phyloP scores from a whole-genome alignment of 2,797 vertebrate species.

The Scarus forsteni region DNA sequence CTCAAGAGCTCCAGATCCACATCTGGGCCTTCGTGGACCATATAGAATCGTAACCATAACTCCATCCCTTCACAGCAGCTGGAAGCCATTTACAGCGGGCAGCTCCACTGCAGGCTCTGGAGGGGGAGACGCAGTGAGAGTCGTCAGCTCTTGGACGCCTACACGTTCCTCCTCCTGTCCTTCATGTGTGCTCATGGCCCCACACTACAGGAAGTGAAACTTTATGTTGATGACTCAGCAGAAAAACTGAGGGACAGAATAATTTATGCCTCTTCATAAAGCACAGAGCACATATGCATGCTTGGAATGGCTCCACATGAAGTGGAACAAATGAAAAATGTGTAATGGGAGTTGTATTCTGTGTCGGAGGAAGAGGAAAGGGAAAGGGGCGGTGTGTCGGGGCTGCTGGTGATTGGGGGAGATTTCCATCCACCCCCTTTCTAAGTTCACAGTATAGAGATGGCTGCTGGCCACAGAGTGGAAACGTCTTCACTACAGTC shows the following conservation, averaged over 20 bases:
- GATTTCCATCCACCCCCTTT: slow-evolving; percentile 46
- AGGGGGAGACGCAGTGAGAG: slow-evolving; percentile 10
- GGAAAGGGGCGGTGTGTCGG: slow-evolving; percentile 44
- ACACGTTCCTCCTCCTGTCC: slow-evolving; percentile 8
- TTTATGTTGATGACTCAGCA: slow-evolving; percentile 29
- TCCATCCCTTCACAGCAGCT: slow-evolving; percentile 50
- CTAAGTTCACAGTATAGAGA: slow-evolving; percentile 28
- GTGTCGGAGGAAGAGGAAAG: slow-evolving; percentile 6
- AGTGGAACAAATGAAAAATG: slow-evolving; percentile 50
- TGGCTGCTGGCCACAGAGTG: slow-evolving; percentile 15
- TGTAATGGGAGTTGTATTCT: slow-evolving; percentile 46
- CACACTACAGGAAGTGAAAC: slow-evolving; percentile 45
- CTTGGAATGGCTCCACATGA: slow-evolving; percentile 24
- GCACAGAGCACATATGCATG: slow-evolving; percentile 26
- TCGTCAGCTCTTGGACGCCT: not conserved
- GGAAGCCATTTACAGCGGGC: slow-evolving; percentile 57
- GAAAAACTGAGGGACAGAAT: not conserved
- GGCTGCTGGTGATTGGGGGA: slow-evolving; percentile 68
- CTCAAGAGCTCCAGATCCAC: slow-evolving; percentile 40
- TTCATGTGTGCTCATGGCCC: slow-evolving; percentile 17
- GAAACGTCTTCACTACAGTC: not conserved
- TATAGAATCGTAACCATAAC: slow-evolving; percentile 18
- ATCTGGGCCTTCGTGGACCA: slow-evolving; percentile 44
- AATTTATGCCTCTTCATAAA: slow-evolving; percentile 43
- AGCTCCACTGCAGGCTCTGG: slow-evolving; percentile 14